A percentile compares a stretch with the other conserved stretches of the same genome.
phyloP scores from a whole-genome alignment of 2,797 vertebrate species.

The Lepus oiostolus region DNA sequence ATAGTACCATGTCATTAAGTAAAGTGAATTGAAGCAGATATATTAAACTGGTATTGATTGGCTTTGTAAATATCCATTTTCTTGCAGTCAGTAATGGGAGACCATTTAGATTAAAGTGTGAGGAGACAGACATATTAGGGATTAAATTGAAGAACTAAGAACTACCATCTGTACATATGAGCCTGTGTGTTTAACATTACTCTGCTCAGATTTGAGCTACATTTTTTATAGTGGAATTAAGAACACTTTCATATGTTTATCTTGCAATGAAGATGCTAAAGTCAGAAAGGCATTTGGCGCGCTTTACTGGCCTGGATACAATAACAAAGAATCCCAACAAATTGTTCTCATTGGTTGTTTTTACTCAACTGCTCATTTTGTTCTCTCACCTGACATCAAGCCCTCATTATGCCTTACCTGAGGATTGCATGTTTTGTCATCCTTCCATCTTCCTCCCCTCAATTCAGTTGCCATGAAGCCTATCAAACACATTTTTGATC shows the following conservation, averaged over 20 bases:
- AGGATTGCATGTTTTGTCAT: neutral
- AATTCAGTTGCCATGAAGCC: neutral
- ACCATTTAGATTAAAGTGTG: conserved; percentile 57
- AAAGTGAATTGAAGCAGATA: conserved; percentile 55
- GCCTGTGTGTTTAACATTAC: neutral
- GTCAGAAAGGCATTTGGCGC: neutral
- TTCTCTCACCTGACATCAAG: neutral
- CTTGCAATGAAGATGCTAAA: neutral
- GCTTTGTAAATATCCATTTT: conserved; percentile 66
- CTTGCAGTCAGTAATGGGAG: neutral
- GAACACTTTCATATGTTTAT: conserved; percentile 20
- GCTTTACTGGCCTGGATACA: neutral
- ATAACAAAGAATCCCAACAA: neutral
- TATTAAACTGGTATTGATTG: conserved; percentile 64
- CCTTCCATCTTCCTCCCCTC: neutral
- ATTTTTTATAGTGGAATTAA: neutral
- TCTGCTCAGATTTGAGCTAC: neutral
- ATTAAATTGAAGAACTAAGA: conserved; percentile 29
- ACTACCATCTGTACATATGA: neutral
- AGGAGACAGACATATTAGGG: neutral
- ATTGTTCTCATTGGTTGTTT: neutral
- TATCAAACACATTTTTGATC: neutral
- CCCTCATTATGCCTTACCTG: neutral
- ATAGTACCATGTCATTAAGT: neutral
- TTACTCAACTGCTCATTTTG: neutral